Percentiles rank a stretch among this genome's conserved stretches.
These are phyloP conservation scores for Diachrysia chrysitis DNA, from an alignment of 2,888 invertebrate genomes.

Conservation along the genomic window DNA sequence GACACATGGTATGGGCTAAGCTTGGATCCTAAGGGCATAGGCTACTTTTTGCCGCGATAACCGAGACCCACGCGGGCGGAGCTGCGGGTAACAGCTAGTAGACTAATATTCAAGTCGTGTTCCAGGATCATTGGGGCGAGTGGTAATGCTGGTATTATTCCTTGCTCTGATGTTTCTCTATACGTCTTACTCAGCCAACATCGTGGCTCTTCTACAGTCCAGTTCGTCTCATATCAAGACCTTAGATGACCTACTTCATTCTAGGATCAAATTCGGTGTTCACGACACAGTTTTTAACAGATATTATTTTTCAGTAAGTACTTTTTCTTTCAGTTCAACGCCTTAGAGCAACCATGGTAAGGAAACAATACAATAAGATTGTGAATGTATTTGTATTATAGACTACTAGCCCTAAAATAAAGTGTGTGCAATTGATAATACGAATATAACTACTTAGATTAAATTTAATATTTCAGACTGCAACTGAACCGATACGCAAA, in stretches of 20 bases:
- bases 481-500: slow-evolving; percentile 90
- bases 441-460: too few relatives aligned
- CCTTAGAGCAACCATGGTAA: too few relatives aligned
- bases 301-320: slow-evolving; percentile 90
- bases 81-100: too few relatives aligned
- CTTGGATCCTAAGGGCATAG: too few relatives aligned
- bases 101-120: not conserved
- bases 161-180: slow-evolving; percentile 92
- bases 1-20: too few relatives aligned
- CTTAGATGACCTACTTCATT: slow-evolving; percentile 90
- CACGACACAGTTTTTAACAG: slow-evolving; percentile 92
- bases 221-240: slow-evolving; percentile 91
- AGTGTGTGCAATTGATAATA: too few relatives aligned
- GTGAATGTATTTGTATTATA: too few relatives aligned
- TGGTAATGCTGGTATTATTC: slow-evolving; percentile 91
- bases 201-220: slow-evolving; percentile 93
- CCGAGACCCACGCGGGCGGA: too few relatives aligned
- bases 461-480: slow-evolving; percentile 83
- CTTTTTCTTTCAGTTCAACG: too few relatives aligned
- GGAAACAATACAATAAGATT: too few relatives aligned
- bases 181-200: slow-evolving; percentile 93
- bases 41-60: too few relatives aligned
- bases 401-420: too few relatives aligned
- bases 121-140: slow-evolving; percentile 86
- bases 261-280: slow-evolving; percentile 91